Base-by-base conservation (phyloP, 1,140 invertebrate genomes). In the Berghia stephanieae region DNA sequence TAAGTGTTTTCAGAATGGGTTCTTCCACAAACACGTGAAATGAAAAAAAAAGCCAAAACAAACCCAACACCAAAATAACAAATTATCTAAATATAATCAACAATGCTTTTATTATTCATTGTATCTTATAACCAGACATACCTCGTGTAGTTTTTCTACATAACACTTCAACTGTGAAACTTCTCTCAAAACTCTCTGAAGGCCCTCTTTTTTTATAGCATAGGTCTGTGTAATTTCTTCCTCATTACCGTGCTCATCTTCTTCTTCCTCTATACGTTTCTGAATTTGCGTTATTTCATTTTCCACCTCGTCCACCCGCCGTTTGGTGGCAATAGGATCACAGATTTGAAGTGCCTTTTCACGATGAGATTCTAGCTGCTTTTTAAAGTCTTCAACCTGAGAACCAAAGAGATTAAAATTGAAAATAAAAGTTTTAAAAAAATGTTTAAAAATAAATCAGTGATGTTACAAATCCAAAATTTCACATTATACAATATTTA, bases 261-360 rank as follows among this genome's bases (percentile, higher is more conserved):
- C 86, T 78, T 89, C 84, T 16, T 82, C 75, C 52, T 81, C 82
- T 18, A 88, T 87, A 27, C 82, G 82, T 75, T 86, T 85, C 34
- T 84, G 70, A 10, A 88, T 86, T 78, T 89, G 87, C 27, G 79
- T 81, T 3, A 90, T 87, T 71, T 89, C 87, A 80, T 72, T 87
- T 24, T 86, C 79, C 2, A 89, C 69, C 40, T 86, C 84, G n/a
- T 82, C 71, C 4, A 81, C 60, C 8, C 79, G 81, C 72, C 88
- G 74, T 8, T 80, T 75, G 3, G 87, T 89, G 55, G 85, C 81
- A 55, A 85, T 85, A 60, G 84, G 78, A 13, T 83, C 81, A 79
- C 83, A 84, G 10, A 89, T 83, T 43, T 84, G 70, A 34, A 63
- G 34, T 24, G 87, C 86, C 75, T 85, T 87, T 24, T 46, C 77